Percentiles rank a stretch among this genome's conserved stretches.
Conservation (phyloP, 2,797 vertebrate species). For the Spondyliosoma cantharus region DNA sequence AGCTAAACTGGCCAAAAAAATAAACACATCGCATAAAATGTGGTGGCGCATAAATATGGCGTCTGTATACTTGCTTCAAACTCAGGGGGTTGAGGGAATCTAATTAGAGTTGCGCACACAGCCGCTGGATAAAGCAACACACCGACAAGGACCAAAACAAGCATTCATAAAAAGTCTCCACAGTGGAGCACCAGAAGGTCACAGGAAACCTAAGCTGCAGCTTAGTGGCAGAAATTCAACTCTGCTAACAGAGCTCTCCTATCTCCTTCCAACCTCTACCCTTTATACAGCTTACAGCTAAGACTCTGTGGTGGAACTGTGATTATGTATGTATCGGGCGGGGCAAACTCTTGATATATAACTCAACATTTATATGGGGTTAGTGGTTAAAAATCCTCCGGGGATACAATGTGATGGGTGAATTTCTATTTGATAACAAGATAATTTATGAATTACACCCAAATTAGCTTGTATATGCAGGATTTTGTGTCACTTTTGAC, state of each 20-base stretch:
- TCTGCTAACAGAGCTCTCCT: conserved; percentile 19
- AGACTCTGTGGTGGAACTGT: conserved; percentile 20
- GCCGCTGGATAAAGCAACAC: conserved; percentile 44
- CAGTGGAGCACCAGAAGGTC: conserved; percentile 64
- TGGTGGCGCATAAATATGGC: conserved; percentile 62
- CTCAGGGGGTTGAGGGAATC: conserved; percentile 51
- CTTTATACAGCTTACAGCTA: conserved; percentile 3
- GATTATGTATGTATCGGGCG: background rate
- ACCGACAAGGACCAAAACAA: conserved; percentile 64
- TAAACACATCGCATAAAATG: conserved; percentile 68
- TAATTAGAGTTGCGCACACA: conserved; percentile 66
- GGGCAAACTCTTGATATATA: background rate
- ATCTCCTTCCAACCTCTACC: conserved; percentile 5
- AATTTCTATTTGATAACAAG: background rate
- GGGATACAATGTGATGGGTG: no score
- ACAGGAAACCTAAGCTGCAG: conserved; percentile 62
- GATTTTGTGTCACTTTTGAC: no score
- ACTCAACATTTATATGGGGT: background rate
- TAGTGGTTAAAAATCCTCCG: background rate
- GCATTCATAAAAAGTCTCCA: conserved; percentile 47
- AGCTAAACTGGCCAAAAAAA: conserved; percentile 63
- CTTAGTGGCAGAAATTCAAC: conserved; percentile 48
- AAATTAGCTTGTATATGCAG: no score
- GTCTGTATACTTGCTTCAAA: conserved; percentile 56
- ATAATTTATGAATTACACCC: no score